Evolutionary conservation across 2,113 vertebrate species (phyloP), one percentile per base, ranked within the genome.

Genomic region (Corythoichthys intestinalis): DNA sequence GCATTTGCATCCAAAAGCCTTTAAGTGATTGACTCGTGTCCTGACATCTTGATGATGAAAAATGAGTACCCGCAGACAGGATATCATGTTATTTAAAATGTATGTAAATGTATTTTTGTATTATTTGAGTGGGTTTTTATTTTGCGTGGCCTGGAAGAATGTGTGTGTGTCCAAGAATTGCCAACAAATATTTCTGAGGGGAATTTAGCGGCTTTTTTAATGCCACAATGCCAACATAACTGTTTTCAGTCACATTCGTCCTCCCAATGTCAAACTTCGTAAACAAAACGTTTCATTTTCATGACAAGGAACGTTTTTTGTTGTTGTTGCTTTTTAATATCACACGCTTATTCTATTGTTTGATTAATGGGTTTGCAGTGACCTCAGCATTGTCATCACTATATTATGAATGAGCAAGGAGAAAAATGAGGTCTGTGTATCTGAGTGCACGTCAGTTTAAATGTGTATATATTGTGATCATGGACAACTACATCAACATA

Each of bases 291-390:
- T 53, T 71, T 56, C 52, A 38, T 57, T 64, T 59, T 72, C 47
- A 41, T n/a, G 67, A 73, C 69, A 69, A 66, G 65, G 68, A 72
- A 64, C 78, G 20, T 28, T 28, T 28, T 28, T 28, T 28, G 20
- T 28, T 28, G 20, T 28, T 77, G 69, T 77, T 78, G 64, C 84
- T 82, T 83, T 86, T 87, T 81, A 85, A 84, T 73, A 83, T 88
- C 84, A 86, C 87, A 86, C 83, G 86, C 85, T 89, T 71, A 82
- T 85, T 87, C 86, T 77, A 74, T 78, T 71, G 72, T 77, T 77
- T 89, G 89, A 90, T 86, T 72, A 85, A 87, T 90, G 83, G 78
- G 38, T 69, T 67, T 71, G 80, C 86, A 89, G 76, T 86, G 68
- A 77, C 80, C 77, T 65, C 79, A 76, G 73, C 67, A 83, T 80